A percentile compares a stretch with the other conserved stretches of the same genome.
Conservation (phyloP, 2,113 vertebrate genomes). For the Cairina moschata region DNA sequence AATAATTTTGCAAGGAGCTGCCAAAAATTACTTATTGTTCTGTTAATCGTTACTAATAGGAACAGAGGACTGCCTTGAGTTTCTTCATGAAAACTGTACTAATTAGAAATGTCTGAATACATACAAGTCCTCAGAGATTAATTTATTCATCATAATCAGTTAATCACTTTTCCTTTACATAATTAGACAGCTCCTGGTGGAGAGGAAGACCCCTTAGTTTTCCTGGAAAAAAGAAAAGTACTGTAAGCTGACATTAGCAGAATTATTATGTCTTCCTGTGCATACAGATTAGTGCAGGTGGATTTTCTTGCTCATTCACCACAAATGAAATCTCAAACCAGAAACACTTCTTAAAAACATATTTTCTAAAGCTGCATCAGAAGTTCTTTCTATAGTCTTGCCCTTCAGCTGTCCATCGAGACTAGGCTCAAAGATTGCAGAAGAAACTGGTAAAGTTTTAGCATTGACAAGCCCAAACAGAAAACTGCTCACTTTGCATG, state of each 20-base stretch:
- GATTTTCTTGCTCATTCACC: background rate
- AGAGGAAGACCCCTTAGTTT: conserved; percentile 69
- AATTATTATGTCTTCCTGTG: conserved; percentile 20
- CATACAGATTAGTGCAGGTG: conserved; percentile 2
- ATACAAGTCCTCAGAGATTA: conserved; percentile 80
- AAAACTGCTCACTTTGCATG: conserved; percentile 17
- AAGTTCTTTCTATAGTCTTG: background rate
- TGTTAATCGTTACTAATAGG: conserved; percentile 80
- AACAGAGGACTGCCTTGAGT: conserved; percentile 71
- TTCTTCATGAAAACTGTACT: conserved; percentile 77
- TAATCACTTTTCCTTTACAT: conserved; percentile 82
- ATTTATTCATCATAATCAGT: conserved; percentile 84
- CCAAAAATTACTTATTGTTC: conserved; percentile 81
- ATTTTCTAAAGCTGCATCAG: background rate
- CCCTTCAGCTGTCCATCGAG: background rate
- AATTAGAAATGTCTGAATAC: conserved; percentile 83
- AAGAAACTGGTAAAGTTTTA: conserved; percentile 16
- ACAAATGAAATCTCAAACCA: background rate
- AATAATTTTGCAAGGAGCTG: conserved; percentile 75
- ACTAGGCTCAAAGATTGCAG: background rate
- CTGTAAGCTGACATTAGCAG: conserved; percentile 27
- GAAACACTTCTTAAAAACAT: background rate
- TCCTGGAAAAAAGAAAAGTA: conserved; percentile 44
- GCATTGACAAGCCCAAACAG: background rate
- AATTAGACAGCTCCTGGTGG: conserved; percentile 75